These are phyloP conservation scores for Heterodera filipjevi DNA, from an alignment of 2,888 invertebrate species.

Conservation along the genomic window DNA sequence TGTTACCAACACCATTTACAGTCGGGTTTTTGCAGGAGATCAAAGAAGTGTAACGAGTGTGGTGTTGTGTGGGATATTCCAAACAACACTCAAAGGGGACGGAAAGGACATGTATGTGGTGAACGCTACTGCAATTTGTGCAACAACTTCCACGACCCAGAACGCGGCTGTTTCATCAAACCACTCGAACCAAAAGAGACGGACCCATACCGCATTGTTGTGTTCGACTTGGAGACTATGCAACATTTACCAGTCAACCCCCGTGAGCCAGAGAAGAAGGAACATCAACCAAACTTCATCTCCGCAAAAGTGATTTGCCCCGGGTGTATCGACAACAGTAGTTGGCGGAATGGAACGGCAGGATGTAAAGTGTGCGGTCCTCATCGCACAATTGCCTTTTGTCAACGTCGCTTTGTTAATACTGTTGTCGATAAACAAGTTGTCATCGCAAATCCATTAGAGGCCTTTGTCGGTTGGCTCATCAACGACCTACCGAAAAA, in stretches of 20 bases:
- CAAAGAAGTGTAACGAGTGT: background rate
- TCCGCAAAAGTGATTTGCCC: background rate
- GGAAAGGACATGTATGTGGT: background rate
- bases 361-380: background rate
- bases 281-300: conserved; percentile 27
- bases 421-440: background rate
- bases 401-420: background rate
- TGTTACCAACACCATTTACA: background rate
- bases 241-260: background rate
- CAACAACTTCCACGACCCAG: background rate
- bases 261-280: background rate
- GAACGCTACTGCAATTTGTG: background rate
- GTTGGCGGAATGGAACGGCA: conserved; percentile 8
- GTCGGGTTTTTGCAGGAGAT: too few relatives aligned
- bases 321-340: background rate
- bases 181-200: background rate
- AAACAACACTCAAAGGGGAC: background rate
- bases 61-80: conserved; percentile 12
- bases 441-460: conserved; percentile 1
- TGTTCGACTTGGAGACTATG: conserved; percentile 9
- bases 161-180: background rate
- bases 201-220: background rate
- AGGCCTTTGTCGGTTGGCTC: conserved; percentile 25
- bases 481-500: conserved; percentile 10
- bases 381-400: background rate